These are phyloP conservation scores for Penaeus japonicus DNA, from an alignment of 1,140 invertebrate genomes.

Conservation along the genomic window DNA sequence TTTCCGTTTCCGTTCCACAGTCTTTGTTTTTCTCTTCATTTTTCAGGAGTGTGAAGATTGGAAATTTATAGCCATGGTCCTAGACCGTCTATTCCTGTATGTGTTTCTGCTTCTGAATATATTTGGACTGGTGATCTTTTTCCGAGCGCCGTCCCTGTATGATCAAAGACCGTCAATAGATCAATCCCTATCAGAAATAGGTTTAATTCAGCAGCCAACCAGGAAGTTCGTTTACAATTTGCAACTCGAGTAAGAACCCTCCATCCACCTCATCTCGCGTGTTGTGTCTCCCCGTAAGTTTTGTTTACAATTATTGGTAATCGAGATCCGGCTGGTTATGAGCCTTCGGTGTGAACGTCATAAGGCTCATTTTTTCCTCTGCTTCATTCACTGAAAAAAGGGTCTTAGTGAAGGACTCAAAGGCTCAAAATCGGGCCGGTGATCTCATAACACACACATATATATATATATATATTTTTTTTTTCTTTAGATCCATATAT, in stretches of 20 bases:
- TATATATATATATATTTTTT: not conserved
- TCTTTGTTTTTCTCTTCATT: constrained; percentile 39
- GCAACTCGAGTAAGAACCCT: not conserved
- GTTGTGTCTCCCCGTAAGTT: constrained; percentile 28
- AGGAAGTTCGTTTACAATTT: constrained; percentile 21
- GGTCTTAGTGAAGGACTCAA: too few relatives aligned
- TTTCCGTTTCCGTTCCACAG: not conserved
- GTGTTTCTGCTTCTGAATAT: constrained; percentile 94
- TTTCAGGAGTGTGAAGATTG: constrained; percentile 92
- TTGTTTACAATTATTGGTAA: constrained; percentile 4
- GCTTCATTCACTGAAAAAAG: too few relatives aligned
- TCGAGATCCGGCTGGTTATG: constrained; percentile 20
- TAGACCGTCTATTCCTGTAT: constrained; percentile 96
- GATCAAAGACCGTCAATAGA: constrained; percentile 88
- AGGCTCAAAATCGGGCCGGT: constrained; percentile 24
- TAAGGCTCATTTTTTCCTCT: not conserved
- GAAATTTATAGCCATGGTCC: constrained; percentile 99
- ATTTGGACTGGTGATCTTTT: constrained; percentile 87
- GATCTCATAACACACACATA: not conserved
- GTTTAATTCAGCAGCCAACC: constrained; percentile 59
- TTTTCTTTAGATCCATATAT: not conserved
- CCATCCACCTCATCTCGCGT: not conserved
- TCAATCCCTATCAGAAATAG: constrained; percentile 77
- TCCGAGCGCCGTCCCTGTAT: constrained; percentile 92
- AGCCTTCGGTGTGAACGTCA: constrained; percentile 27